Conservation (phyloP, 2,113 vertebrate species). For the Tangachromis dhanisi region DNA sequence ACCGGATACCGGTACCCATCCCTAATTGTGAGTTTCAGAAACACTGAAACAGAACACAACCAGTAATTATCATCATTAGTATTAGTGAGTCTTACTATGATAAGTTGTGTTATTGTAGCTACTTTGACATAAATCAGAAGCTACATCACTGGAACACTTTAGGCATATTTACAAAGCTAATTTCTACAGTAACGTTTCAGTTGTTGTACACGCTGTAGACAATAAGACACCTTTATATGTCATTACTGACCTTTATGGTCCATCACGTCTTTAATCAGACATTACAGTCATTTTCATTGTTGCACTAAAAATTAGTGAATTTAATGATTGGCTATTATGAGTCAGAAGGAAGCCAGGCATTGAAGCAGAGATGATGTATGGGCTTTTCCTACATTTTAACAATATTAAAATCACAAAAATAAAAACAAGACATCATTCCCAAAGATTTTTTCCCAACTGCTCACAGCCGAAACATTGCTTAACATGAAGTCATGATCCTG, state of each 20-base stretch:
- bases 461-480: not conserved
- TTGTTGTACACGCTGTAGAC: not conserved
- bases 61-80: not conserved
- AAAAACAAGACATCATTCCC: not conserved
- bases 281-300: not conserved
- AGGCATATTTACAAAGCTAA: not conserved
- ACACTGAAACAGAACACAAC: not conserved
- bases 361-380: not conserved
- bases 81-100: not conserved
- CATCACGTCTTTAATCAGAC: not conserved
- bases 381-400: not conserved
- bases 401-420: not conserved
- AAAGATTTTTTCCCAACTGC: not conserved
- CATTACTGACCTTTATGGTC: not conserved
- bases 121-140: not conserved
- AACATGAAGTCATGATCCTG: not conserved
- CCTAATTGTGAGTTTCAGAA: not conserved
- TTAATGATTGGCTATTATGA: not conserved
- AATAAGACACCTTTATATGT: not conserved
- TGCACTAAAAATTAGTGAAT: not conserved
- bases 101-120: not conserved
- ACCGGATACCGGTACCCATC: too few relatives aligned
- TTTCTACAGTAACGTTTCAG: not conserved
- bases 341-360: not conserved
- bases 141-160: not conserved